Evolutionary conservation across 2,113 vertebrate genomes (phyloP), one percentile per base, ranked within the genome.

Genomic region (Herpetotheres cachinnans): DNA sequence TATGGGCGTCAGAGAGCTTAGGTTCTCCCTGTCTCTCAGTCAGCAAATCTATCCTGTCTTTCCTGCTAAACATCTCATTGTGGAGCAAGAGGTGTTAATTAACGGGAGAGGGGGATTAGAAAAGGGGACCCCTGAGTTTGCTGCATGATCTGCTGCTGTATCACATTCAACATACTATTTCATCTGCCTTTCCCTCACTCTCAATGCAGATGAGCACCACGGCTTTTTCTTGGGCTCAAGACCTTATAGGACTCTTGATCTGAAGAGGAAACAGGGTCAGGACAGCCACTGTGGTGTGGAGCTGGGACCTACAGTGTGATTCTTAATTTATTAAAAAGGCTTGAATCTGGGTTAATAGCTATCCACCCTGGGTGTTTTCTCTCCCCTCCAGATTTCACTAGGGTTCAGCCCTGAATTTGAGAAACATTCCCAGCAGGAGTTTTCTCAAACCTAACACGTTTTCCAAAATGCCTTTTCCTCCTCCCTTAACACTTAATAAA

Each of bases 171-270:
- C 1, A 4, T 38, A 20, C 11, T 34, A 2, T 13, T 63, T 54
- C 40, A 44, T 44, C 21, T 71, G 29, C 26, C 40, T 73, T 52
- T 74, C 25, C 62, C 36, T 49, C 16, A 8, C 49, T 42, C 9
- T 38, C 25, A 24, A 2, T 13, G 34, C 14, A 89, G 38, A 13
- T 7, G 47, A 63, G 11, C 21, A 22, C 32, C 0, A 0, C 0
- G 2, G 13, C 1, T 20, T 42, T n/a, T 63, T 74, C 38, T 34
- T n/a, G 61, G 13, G 24, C 61, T 74, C 38, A 14, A 63, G 47
- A 61, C 6, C 7, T 93, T 40, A 7, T 1, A 63, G 56, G 34
- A 58, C 6, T 27, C 16, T 65, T 18, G 38, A 47, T 69, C 2
- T 4, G 2, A 5, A 34, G 36, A 65, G 44, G 12, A 56, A 44